A percentile compares a stretch with the other conserved stretches of the same genome.
phyloP scores from a whole-genome alignment of 2,113 vertebrate species.

The Varanus komodoensis region DNA sequence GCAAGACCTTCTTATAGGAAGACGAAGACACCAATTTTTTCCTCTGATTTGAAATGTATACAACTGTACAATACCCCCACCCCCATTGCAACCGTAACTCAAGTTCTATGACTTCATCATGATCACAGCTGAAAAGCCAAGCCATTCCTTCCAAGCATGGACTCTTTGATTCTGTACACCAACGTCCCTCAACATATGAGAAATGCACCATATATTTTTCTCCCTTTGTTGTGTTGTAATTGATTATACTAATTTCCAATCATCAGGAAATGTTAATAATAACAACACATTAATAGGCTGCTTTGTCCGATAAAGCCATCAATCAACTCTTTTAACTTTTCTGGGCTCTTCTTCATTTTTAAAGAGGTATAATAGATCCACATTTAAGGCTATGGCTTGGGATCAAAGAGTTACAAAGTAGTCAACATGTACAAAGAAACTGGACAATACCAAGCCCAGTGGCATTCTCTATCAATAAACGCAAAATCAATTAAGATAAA shows the following conservation, averaged over 20 bases:
- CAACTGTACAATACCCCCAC: neutral
- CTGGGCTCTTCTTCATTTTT: neutral
- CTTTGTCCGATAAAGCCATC: no score
- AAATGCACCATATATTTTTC: neutral
- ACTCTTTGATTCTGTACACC: neutral
- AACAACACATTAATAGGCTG: no score
- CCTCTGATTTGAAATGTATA: neutral
- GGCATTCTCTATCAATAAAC: neutral
- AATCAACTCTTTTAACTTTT: neutral
- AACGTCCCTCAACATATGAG: neutral
- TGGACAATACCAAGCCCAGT: neutral
- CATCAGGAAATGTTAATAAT: no score
- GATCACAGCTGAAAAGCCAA: neutral
- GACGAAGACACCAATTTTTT: neutral
- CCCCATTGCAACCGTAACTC: neutral
- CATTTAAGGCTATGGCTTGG: no score
- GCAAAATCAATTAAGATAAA: neutral
- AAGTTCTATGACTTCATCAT: neutral
- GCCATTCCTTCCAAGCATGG: neutral
- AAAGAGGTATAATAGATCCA: neutral
- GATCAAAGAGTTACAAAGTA: neutral
- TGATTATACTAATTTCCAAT: no score
- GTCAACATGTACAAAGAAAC: neutral
- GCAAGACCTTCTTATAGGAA: neutral
- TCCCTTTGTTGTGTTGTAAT: neutral